A percentile compares a stretch with the other conserved stretches of the same genome.
phyloP scores from a whole-genome alignment of 2,113 vertebrate species.

The Struthidea cinerea region DNA sequence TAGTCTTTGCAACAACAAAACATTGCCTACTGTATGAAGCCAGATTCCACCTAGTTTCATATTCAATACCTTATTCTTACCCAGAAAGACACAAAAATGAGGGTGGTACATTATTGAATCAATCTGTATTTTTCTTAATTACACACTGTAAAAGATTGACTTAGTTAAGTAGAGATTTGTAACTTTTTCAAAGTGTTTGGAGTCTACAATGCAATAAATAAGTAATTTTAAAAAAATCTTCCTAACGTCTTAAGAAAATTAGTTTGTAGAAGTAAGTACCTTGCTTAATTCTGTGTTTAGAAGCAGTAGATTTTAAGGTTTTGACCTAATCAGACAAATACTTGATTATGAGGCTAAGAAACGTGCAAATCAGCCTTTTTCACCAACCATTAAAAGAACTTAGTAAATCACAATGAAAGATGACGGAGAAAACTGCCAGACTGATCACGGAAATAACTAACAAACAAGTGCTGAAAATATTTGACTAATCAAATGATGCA shows the following conservation, averaged over 20 bases:
- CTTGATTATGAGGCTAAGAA: not conserved
- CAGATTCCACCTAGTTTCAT: not conserved
- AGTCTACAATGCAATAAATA: not conserved
- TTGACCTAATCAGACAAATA: not conserved
- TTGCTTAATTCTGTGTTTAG: not conserved
- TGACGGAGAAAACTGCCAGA: not conserved
- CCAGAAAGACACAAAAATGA: not conserved
- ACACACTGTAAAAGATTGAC: rapidly evolving
- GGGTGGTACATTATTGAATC: not conserved
- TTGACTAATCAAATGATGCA: not conserved
- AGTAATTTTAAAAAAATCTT: not conserved
- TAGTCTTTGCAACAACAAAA: not conserved
- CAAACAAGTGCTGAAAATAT: not conserved
- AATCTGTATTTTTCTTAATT: not conserved
- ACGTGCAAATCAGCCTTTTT: not conserved
- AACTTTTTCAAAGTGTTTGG: not conserved
- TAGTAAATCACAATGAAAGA: not conserved
- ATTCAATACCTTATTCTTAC: not conserved
- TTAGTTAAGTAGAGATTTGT: not conserved
- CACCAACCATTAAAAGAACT: not conserved
- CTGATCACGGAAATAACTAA: not conserved
- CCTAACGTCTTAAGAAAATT: not conserved
- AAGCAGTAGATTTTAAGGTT: not conserved
- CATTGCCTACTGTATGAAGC: not conserved
- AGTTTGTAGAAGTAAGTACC: not conserved